Evolutionary conservation across 2,113 vertebrate genomes (phyloP), one percentile per base, ranked within the genome.

Genomic region (Ciconia stormi): DNA sequence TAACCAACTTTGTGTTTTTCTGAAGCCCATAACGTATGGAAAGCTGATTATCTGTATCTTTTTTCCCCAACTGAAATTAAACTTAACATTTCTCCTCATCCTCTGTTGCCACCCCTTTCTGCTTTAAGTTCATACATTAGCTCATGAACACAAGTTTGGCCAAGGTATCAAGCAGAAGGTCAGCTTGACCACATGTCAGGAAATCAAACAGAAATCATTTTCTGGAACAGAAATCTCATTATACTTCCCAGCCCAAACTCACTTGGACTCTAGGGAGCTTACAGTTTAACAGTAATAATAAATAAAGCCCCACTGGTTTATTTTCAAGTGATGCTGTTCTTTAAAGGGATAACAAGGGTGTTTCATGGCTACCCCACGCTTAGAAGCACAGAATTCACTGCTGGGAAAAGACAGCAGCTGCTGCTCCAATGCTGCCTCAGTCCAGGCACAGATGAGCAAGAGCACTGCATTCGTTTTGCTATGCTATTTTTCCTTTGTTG

Each of bases 401-500:
- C 50, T 83, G 19, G 46, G 38, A 46, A 91, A 88, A 90, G 65
- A 36, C 16, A 82, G 47, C 9, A 79, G 82, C 34, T 96, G 91
- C 20, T 73, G 38, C 58, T 97, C 87, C 91, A 92, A 3, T 13
- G 65, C 58, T 91, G 69, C 81, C 59, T 77, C 84, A 58, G 72
- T 89, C 72, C 55, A 30, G 12, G 29, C 85, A 84, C 53, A 21
- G 81, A 72, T 14, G 80, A 91, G 50, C 55, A 88, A 69, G 18
- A 87, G 44, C 44, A 49, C 27, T 10, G 77, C 44, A 19, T 34
- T 77, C 0, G 2, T 74, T 93, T 85, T 83, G 71, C 80, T 55
- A 3, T 34, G 36, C 83, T 63, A 20, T 72, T 89, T 88, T 87
- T 90, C 56, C 95, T 97, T 59, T 82, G 82, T 90, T 91, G 83